A percentile compares a stretch with the other conserved stretches of the same genome.
Evolutionary conservation across 1,140 invertebrate genomes (phyloP).

Genomic region (Drosophila pectinifera): DNA sequence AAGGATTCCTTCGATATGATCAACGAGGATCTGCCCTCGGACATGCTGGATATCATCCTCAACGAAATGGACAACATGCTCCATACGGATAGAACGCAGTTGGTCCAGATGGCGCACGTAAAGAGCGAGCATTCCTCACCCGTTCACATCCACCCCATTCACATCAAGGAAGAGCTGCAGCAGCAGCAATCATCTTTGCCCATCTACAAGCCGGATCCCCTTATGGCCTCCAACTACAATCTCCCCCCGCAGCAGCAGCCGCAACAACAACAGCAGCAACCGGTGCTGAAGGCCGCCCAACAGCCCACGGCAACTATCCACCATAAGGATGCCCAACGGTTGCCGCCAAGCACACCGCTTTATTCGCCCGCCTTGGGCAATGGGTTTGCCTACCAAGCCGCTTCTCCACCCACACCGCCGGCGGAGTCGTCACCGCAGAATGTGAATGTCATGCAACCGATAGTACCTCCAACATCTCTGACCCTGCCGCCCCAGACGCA

Average conservation of each 20-base stretch:
- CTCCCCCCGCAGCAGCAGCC: slow-evolving; percentile 27
- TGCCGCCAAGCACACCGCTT: slow-evolving; percentile 28
- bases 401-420: slow-evolving; percentile 49
- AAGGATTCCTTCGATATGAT: slow-evolving; percentile 77
- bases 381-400: slow-evolving; percentile 52
- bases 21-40: slow-evolving; percentile 74
- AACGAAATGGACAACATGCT: slow-evolving; percentile 69
- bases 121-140: slow-evolving; percentile 67
- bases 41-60: slow-evolving; percentile 75
- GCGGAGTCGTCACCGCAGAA: slow-evolving; percentile 11
- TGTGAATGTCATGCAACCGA: slow-evolving; percentile 21
- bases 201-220: slow-evolving; percentile 64
- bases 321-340: slow-evolving; percentile 56
- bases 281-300: slow-evolving; percentile 32
- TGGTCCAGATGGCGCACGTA: slow-evolving; percentile 25
- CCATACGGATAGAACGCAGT: slow-evolving; percentile 29
- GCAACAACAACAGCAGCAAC: slow-evolving; percentile 10
- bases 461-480: slow-evolving; percentile 10
- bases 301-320: slow-evolving; percentile 73
- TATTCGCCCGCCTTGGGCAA: slow-evolving; percentile 25
- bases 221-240: slow-evolving; percentile 65
- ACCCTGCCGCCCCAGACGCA: slow-evolving; percentile 27
- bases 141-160: slow-evolving; percentile 56
- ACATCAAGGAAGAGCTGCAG: slow-evolving; percentile 63
- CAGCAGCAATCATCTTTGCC: slow-evolving; percentile 34